Percentiles rank a stretch among this genome's conserved stretches.
These are phyloP conservation scores for Hypercompe scribonia DNA, from an alignment of 2,888 invertebrate genomes.

Conservation along the genomic window DNA sequence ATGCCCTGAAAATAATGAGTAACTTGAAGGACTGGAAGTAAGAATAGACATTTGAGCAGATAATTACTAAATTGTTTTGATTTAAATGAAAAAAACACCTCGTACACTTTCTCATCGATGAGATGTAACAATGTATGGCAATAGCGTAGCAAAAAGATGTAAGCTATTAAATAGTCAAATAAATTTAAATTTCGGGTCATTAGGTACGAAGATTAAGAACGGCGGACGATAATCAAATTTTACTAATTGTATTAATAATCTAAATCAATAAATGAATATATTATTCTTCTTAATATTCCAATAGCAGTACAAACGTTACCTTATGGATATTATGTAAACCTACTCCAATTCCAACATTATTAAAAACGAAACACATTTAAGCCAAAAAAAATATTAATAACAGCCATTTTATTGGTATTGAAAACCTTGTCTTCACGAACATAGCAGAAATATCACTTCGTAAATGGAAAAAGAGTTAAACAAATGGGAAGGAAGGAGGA, in stretches of 20 bases:
- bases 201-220: slow-evolving; percentile 39
- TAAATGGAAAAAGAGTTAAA: neutral
- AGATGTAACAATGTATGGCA: slow-evolving; percentile 25
- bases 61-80: neutral
- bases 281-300: slow-evolving; percentile 14
- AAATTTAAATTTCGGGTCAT: slow-evolving; percentile 45
- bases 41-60: neutral
- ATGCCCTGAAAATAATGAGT: neutral
- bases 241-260: slow-evolving; percentile 40
- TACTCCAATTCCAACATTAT: neutral
- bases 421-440: neutral
- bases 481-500: too few relatives aligned
- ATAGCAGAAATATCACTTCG: neutral
- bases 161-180: slow-evolving; percentile 40
- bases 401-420: neutral
- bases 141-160: slow-evolving; percentile 24
- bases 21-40: neutral
- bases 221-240: slow-evolving; percentile 42
- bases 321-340: neutral
- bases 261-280: slow-evolving; percentile 30
- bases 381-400: too few relatives aligned
- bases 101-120: slow-evolving; percentile 17
- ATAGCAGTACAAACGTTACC: neutral
- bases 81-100: neutral
- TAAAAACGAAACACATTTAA: too few relatives aligned